Evolutionary conservation across 2,113 vertebrate species (phyloP).

Genomic region (Argyrosomus japonicus): DNA sequence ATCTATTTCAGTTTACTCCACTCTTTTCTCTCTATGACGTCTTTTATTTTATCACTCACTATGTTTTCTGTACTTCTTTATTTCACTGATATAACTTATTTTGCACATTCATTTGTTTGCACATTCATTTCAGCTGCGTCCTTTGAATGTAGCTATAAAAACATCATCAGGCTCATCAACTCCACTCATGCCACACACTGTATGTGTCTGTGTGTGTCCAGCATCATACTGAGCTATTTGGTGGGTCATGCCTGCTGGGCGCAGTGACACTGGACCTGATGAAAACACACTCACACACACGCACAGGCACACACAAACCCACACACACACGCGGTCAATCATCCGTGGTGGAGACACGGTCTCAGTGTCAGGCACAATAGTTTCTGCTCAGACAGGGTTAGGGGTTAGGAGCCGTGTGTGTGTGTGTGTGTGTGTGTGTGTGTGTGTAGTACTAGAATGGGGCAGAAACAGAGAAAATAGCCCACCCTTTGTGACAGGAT

Average conservation of each 20-base stretch:
- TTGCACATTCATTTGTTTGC: background rate
- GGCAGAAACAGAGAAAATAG: conserved; percentile 53
- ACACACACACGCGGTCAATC: conserved; percentile 55
- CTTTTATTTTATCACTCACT: background rate
- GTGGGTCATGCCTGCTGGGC: conserved; percentile 60
- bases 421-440: conserved; percentile 47
- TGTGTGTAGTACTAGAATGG: conserved; percentile 29
- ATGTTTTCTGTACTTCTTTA: background rate
- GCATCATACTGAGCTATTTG: conserved; percentile 56
- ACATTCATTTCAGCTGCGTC: background rate
- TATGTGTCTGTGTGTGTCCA: conserved; percentile 49
- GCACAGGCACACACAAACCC: conserved; percentile 42
- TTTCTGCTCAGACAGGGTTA: conserved; percentile 67
- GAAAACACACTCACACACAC: conserved; percentile 44
- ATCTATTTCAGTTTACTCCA: background rate
- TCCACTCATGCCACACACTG: conserved; percentile 13
- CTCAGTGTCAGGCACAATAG: conserved; percentile 76
- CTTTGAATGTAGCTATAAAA: background rate
- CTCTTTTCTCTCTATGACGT: background rate
- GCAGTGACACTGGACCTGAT: conserved; percentile 61
- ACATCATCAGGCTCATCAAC: background rate
- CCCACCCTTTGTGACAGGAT: conserved; percentile 44
- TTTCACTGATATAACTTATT: background rate
- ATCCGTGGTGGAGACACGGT: conserved; percentile 69
- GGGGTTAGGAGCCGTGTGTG: conserved; percentile 53